phyloP scores from a whole-genome alignment of 2,797 vertebrate genomes.

The Platalea minor region DNA sequence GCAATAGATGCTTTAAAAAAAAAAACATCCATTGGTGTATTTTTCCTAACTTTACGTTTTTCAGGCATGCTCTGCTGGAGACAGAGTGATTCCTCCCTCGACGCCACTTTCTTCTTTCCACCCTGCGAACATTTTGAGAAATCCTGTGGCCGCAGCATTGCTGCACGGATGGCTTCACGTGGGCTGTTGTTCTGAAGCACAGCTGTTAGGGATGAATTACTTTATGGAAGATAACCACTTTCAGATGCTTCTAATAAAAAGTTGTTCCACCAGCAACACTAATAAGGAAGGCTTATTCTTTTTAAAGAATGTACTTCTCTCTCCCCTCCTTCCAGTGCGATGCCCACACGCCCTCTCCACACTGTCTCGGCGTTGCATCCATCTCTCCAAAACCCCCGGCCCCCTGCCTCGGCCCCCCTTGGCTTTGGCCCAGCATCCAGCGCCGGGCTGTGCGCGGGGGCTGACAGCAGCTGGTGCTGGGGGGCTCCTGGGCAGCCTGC shows the following conservation, averaged over 20 bases:
- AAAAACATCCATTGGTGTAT: neutral
- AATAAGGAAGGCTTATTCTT: neutral
- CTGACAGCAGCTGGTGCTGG: neutral
- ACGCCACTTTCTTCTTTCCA: neutral
- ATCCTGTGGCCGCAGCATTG: neutral
- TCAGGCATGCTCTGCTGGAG: neutral
- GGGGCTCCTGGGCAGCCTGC: neutral
- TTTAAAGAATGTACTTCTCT: neutral
- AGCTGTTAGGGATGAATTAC: neutral
- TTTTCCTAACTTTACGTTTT: neutral
- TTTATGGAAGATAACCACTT: neutral
- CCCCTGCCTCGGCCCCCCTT: neutral
- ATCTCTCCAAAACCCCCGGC: neutral
- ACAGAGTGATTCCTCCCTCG: neutral
- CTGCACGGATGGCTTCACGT: neutral
- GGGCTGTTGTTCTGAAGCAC: neutral
- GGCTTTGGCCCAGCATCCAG: neutral
- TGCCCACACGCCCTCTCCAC: rapidly evolving
- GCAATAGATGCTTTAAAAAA: neutral
- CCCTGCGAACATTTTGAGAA: neutral
- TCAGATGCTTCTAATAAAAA: neutral
- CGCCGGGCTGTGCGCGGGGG: rapidly evolving
- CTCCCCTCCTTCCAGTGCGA: neutral
- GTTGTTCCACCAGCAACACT: neutral
- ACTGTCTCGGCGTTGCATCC: neutral